Conservation (phyloP, 2,113 vertebrate genomes). For the Turnix velox region DNA sequence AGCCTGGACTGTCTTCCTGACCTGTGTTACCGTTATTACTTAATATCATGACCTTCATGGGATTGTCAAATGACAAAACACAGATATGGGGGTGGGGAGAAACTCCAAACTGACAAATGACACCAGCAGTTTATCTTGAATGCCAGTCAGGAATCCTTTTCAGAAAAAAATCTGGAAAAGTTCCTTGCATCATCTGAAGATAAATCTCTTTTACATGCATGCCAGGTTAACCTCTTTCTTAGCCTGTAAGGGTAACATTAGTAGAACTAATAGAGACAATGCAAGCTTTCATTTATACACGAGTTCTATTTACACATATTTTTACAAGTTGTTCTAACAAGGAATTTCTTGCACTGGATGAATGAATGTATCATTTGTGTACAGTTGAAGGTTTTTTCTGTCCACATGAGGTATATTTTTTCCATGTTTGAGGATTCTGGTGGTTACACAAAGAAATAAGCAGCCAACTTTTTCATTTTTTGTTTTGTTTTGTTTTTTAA, state of each 20-base stretch:
- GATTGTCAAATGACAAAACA: conserved; percentile 39
- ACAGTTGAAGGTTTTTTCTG: background rate
- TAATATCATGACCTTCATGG: conserved; percentile 16
- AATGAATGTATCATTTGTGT: background rate
- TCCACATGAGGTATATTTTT: background rate
- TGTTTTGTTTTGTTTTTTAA: no score
- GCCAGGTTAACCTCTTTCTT: background rate
- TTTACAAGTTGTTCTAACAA: background rate
- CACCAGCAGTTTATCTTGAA: background rate
- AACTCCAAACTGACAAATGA: conserved; percentile 15
- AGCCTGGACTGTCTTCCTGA: conserved; percentile 11
- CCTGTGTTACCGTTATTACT: conserved; percentile 34
- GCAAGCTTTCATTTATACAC: background rate
- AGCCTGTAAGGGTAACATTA: background rate
- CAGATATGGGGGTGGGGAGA: conserved; percentile 6
- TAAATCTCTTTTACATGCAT: background rate
- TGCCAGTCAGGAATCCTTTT: background rate
- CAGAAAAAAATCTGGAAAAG: background rate
- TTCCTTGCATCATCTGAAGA: background rate
- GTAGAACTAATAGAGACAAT: background rate
- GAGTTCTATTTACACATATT: background rate
- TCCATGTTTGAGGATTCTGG: background rate
- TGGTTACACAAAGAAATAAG: background rate
- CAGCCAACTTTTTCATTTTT: background rate
- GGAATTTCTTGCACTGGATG: background rate